Evolutionary conservation across 2,888 invertebrate genomes (phyloP), one percentile per base, ranked within the genome.

Genomic region (Cataglyphis rosenhaueri): DNA sequence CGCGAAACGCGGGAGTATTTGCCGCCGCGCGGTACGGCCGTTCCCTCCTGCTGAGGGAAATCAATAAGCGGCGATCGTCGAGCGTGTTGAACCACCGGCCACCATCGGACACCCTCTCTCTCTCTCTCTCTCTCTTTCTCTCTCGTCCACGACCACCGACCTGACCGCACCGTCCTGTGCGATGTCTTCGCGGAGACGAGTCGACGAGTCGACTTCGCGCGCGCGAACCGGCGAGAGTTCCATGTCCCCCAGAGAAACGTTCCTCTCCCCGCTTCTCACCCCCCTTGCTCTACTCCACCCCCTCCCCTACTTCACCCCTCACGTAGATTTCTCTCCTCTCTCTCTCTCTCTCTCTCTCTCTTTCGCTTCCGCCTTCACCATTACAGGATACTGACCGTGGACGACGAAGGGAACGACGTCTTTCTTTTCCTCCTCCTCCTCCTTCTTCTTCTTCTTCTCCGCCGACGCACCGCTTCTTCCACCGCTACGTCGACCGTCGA

Each of bases 41-140:
- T 82, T 82, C 71, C 85, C 88, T 84, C 85, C 86, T 86, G 87
- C 85, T 1, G 25, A 25, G 25, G 86, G 91, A 91, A 91, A 92
- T 92, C 92, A 92, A 92, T 92, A 92, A 92, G 90, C 89, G 90
- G 85, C 87, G 90, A 92, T 92, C 91, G 88, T 88, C 85, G 78
- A 87, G 86, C 32, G 71, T 48, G 25, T 25, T 25, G 12, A 21
- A 9, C 48, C 18, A 21, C 38, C 35, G 35, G 32, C 18, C 44
- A 74, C 78, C 83, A 82, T 65, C 86, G 83, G 83, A 85, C 85
- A 81, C 73, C 82, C 78, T 61, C 82, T 32, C 5, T 32, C 6
- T 5, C 5, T 32, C 32, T 32, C 6, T 32, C 32, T 32, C 6
- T 32, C 32, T 32, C 6, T 25, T 25, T 25, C 25, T 25, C 25